Percentiles rank a stretch among this genome's conserved stretches.
Conservation (phyloP, 2,113 vertebrate genomes). For the Uria aalge region DNA sequence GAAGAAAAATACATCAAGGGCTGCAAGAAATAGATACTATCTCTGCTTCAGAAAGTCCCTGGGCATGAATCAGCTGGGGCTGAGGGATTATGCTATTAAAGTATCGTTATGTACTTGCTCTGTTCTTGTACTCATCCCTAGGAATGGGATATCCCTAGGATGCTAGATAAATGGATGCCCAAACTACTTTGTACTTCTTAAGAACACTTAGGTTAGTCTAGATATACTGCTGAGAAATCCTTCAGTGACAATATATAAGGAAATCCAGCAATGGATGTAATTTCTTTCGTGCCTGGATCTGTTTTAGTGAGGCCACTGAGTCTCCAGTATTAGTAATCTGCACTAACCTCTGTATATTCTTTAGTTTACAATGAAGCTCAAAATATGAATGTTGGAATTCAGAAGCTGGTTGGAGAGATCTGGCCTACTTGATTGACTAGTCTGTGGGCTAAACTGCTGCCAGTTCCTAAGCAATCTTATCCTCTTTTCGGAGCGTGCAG, state of each 20-base stretch:
- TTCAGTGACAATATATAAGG: neutral
- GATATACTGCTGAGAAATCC: neutral
- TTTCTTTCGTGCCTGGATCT: neutral
- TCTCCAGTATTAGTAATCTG: neutral
- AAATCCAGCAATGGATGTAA: neutral
- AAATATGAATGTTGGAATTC: neutral
- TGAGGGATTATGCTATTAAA: neutral
- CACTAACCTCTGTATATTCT: neutral
- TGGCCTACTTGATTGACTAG: neutral
- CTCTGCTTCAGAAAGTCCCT: neutral
- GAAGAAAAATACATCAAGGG: neutral
- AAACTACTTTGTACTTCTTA: neutral
- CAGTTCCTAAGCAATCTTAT: neutral
- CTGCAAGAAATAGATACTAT: neutral
- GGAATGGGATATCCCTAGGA: neutral
- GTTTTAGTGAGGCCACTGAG: neutral
- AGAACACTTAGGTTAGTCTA: neutral
- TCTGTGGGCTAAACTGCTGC: neutral
- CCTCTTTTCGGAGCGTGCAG: neutral
- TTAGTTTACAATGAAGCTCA: neutral
- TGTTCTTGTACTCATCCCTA: neutral
- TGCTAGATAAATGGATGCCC: neutral
- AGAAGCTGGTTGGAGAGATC: neutral
- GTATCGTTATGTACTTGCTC: neutral
- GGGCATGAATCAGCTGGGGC: neutral